Evolutionary conservation across 2,888 invertebrate species (phyloP).

Genomic region (Drosophila picticornis): DNA sequence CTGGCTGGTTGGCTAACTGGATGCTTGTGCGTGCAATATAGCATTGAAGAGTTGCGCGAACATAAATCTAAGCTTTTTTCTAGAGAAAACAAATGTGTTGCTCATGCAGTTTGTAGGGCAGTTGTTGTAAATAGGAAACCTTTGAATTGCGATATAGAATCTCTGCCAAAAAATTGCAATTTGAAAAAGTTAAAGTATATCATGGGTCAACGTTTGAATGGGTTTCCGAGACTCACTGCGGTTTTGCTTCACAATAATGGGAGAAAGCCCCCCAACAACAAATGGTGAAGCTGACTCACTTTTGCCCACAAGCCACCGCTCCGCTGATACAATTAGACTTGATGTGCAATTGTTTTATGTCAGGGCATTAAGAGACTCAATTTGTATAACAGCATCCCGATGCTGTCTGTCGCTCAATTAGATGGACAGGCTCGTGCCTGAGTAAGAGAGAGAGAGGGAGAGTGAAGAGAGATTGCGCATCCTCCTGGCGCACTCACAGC

Average conservation of each 20-base stretch:
- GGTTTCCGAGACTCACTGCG: constrained; percentile 18
- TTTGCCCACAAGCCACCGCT: constrained; percentile 13
- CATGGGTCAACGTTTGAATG: constrained; percentile 23
- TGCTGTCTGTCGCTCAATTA: constrained; percentile 36
- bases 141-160: neutral
- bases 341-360: constrained; percentile 36
- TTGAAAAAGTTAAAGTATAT: neutral
- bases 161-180: neutral
- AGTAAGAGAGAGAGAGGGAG: neutral
- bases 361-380: constrained; percentile 36
- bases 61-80: constrained; percentile 20
- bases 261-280: constrained; percentile 36
- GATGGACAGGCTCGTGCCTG: constrained; percentile 24
- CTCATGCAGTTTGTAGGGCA: constrained; percentile 13
- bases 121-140: constrained; percentile 4
- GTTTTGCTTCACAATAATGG: constrained; percentile 35
- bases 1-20: constrained; percentile 16
- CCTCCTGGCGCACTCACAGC: constrained; percentile 8
- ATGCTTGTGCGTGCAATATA: constrained; percentile 45
- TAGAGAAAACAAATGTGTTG: constrained; percentile 21
- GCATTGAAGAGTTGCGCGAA: constrained; percentile 24
- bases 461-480: constrained; percentile 12
- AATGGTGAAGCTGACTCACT: constrained; percentile 12
- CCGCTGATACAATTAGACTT: constrained; percentile 18
- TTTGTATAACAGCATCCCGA: constrained; percentile 36